phyloP scores from a whole-genome alignment of 2,888 invertebrate species.

The Chalcosyrphus nemorum region DNA sequence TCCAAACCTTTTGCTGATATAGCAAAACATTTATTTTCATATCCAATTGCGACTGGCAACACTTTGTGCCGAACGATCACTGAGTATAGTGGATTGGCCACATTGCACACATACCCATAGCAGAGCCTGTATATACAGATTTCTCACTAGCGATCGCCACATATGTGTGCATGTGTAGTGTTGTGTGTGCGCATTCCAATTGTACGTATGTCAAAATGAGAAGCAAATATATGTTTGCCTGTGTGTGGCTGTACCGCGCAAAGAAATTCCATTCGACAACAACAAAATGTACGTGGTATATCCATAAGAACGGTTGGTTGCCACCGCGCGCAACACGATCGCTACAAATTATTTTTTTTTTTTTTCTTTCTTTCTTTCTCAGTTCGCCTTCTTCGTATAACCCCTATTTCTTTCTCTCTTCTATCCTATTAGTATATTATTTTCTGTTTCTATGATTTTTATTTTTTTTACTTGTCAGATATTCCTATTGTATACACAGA shows the following conservation, averaged over 20 bases:
- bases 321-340: slow-evolving; percentile 57
- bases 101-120: slow-evolving; percentile 62
- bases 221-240: slow-evolving; percentile 40
- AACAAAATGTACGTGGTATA: slow-evolving; percentile 75
- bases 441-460: slow-evolving; percentile 66
- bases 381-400: slow-evolving; percentile 5
- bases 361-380: slow-evolving; percentile 41
- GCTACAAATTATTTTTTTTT: slow-evolving; percentile 55
- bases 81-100: slow-evolving; percentile 66
- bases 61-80: slow-evolving; percentile 26
- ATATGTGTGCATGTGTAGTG: not conserved
- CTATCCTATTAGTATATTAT: slow-evolving; percentile 43
- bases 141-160: slow-evolving; percentile 43
- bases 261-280: slow-evolving; percentile 76
- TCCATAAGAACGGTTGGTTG: slow-evolving; percentile 45
- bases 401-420: not conserved
- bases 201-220: slow-evolving; percentile 69
- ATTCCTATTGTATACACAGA: slow-evolving; percentile 70
- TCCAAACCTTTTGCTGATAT: too few relatives aligned
- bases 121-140: slow-evolving; percentile 47
- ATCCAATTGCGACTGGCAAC: slow-evolving; percentile 42
- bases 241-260: slow-evolving; percentile 59
- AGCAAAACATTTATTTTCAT: not conserved
- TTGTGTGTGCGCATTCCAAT: slow-evolving; percentile 63
- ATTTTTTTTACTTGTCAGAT: slow-evolving; percentile 70